These are phyloP conservation scores for Psylliodes chrysocephalus DNA, from an alignment of 2,888 invertebrate species.

Conservation along the genomic window DNA sequence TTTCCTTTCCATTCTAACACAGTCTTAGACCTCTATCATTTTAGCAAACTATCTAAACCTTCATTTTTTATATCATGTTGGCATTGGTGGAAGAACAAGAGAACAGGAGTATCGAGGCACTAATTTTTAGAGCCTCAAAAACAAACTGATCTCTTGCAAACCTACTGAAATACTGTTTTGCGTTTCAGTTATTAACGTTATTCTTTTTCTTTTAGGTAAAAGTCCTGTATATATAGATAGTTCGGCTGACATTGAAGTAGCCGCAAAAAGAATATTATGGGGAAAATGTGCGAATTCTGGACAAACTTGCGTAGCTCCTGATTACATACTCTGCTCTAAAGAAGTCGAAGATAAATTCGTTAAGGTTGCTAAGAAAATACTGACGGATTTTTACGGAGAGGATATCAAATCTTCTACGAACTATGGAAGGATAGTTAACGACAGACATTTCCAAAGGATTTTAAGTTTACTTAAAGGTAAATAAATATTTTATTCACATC, in stretches of 20 bases:
- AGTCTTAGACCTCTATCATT: too few relatives aligned
- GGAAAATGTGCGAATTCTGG: conserved; percentile 93
- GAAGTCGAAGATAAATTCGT: conserved; percentile 73
- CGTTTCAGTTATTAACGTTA: conserved; percentile 2
- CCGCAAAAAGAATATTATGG: conserved; percentile 89
- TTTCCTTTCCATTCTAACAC: too few relatives aligned
- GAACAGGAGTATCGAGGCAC: too few relatives aligned
- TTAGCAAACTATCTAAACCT: too few relatives aligned
- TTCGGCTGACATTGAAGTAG: conserved; percentile 79
- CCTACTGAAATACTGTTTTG: too few relatives aligned
- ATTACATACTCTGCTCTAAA: conserved; percentile 87
- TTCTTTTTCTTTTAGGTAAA: conserved; percentile 54
- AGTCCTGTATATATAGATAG: conserved; percentile 89
- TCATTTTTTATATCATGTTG: too few relatives aligned
- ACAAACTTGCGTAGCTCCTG: conserved; percentile 96
- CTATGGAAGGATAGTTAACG: conserved; percentile 86
- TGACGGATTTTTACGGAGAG: conserved; percentile 86
- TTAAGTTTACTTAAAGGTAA: conserved; percentile 70
- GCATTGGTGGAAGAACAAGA: too few relatives aligned
- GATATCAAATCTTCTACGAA: conserved; percentile 83
- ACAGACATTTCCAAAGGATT: conserved; percentile 84
- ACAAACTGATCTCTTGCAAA: too few relatives aligned
- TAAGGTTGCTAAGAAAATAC: conserved; percentile 65
- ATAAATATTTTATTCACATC: too few relatives aligned
- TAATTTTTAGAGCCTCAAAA: too few relatives aligned